Conservation (phyloP, 2,888 invertebrate genomes). For the Ophonus ardosiacus region DNA sequence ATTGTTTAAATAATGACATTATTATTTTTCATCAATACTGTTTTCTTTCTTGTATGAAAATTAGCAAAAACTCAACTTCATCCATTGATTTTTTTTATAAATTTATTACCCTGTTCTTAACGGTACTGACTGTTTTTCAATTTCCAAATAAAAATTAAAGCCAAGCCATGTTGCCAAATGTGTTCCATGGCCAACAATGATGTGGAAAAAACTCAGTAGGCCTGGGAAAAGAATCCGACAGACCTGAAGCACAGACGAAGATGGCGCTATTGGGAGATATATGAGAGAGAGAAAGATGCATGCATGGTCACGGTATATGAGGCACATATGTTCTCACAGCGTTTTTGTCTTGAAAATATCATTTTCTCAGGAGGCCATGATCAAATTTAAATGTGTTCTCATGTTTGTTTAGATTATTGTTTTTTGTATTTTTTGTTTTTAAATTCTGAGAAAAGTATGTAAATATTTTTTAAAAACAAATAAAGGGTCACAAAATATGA, state of each 20-base stretch:
- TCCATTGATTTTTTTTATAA: background rate
- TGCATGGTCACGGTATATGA: constrained; percentile 8
- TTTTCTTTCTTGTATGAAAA: background rate
- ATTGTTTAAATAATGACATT: no score
- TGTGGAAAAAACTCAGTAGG: background rate
- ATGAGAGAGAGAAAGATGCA: background rate
- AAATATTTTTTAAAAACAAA: background rate
- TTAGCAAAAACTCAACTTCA: background rate
- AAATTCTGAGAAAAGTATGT: background rate
- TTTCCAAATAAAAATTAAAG: constrained; percentile 9
- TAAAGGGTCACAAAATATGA: no score
- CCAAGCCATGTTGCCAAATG: constrained; percentile 21
- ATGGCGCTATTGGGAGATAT: background rate
- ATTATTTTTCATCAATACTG: no score
- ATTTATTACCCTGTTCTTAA: background rate
- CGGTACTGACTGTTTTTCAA: background rate
- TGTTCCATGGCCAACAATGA: constrained; percentile 18
- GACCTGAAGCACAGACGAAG: background rate
- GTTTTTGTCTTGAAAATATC: constrained; percentile 34
- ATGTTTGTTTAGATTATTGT: constrained; percentile 20
- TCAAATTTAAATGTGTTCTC: constrained; percentile 28
- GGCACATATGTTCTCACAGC: constrained; percentile 18
- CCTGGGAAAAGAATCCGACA: constrained; percentile 28
- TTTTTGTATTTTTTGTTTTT: background rate
- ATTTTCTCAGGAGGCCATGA: constrained; percentile 12